phyloP scores from a whole-genome alignment of 2,113 vertebrate species.

The Mastomys natalensis region DNA sequence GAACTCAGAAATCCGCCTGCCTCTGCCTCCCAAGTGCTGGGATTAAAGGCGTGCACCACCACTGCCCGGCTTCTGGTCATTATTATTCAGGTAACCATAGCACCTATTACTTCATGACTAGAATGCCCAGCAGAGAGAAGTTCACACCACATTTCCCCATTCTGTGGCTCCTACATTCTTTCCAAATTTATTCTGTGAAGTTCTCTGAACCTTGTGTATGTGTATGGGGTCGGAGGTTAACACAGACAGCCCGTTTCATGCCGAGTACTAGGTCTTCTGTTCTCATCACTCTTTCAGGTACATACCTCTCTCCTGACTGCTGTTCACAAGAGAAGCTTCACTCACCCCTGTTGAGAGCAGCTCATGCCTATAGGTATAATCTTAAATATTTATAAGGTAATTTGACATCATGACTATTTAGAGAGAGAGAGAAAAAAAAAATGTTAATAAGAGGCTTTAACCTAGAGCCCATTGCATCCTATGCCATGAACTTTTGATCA shows the following conservation, averaged over 20 bases:
- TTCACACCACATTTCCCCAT: not conserved
- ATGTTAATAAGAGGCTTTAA: fast-evolving
- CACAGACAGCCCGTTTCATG: not conserved
- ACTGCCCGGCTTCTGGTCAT: too few species aligned
- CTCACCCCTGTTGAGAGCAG: not conserved
- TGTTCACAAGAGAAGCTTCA: not conserved
- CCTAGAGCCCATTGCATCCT: not conserved
- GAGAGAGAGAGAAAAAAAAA: not conserved
- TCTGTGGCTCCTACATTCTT: too few species aligned
- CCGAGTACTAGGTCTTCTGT: not conserved
- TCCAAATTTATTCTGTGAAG: too few species aligned
- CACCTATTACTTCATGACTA: too few species aligned
- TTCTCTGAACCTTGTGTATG: not conserved
- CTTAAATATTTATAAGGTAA: not conserved
- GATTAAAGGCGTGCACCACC: too few species aligned
- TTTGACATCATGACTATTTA: not conserved
- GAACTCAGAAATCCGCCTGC: too few species aligned
- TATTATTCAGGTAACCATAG: not conserved
- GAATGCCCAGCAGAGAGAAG: not conserved
- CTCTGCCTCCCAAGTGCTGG: too few species aligned
- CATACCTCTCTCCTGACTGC: too few species aligned
- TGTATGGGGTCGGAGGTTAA: not conserved
- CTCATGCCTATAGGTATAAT: not conserved
- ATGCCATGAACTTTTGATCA: not conserved
- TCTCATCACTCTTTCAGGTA: not conserved